A percentile compares a stretch with the other conserved stretches of the same genome.
Evolutionary conservation across 1,140 invertebrate species (phyloP).

Genomic region (Conus betulinus): DNA sequence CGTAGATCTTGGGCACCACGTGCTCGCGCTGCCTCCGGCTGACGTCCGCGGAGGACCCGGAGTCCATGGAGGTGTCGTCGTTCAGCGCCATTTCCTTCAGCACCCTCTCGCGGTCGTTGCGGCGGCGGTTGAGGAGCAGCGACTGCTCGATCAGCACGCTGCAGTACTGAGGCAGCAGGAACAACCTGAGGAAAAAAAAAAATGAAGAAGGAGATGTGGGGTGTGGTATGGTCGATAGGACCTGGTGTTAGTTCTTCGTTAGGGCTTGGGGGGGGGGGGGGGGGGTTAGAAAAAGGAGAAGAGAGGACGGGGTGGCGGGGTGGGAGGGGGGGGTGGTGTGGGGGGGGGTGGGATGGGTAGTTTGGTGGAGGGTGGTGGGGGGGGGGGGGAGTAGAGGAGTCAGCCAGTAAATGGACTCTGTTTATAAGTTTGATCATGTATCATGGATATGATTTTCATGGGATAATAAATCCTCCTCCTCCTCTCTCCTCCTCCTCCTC

Average conservation of each 20-base stretch:
- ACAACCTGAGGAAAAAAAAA: constrained; percentile 78
- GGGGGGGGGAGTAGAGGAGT: too few species aligned
- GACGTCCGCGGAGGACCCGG: constrained; percentile 44
- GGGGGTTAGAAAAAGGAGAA: too few species aligned
- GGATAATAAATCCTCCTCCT: too few species aligned
- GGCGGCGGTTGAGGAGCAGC: constrained; percentile 91
- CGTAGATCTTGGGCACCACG: constrained; percentile 65
- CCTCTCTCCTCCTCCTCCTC: too few species aligned
- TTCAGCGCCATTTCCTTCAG: constrained; percentile 51
- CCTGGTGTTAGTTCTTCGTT: too few species aligned
- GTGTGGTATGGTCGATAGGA: neutral
- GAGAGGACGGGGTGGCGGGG: too few species aligned
- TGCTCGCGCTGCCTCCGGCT: constrained; percentile 55
- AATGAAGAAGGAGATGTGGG: neutral
- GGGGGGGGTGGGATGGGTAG: too few species aligned
- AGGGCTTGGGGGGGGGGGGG: too few species aligned
- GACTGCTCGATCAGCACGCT: constrained; percentile 95
- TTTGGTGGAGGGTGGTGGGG: too few species aligned
- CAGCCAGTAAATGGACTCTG: too few species aligned
- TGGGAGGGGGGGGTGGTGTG: neutral
- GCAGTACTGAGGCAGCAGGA: constrained; percentile 95
- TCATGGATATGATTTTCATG: too few species aligned
- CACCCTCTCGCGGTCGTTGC: constrained; percentile 86
- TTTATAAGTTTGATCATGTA: too few species aligned
- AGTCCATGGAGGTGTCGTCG: constrained; percentile 54